Conservation (phyloP, 2,888 invertebrate genomes). For the Apeira syringaria region DNA sequence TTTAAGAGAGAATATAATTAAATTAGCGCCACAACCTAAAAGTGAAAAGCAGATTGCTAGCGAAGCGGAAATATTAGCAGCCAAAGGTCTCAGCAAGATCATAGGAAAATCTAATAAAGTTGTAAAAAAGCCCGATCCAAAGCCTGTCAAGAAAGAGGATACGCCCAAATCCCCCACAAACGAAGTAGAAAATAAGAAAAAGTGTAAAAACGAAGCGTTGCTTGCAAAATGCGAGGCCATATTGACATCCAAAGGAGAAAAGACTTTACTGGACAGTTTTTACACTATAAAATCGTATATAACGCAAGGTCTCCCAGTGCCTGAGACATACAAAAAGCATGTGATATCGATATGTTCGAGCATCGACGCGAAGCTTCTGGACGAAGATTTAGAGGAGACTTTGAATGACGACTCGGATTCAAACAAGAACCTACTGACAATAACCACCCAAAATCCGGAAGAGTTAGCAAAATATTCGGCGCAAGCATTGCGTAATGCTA, state of each 20-base stretch:
- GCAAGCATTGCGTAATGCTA: constrained; percentile 65
- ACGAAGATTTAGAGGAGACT: constrained; percentile 54
- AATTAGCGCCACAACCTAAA: constrained; percentile 45
- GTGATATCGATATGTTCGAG: constrained; percentile 69
- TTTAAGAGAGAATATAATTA: constrained; percentile 56
- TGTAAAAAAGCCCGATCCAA: constrained; percentile 48
- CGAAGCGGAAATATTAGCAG: constrained; percentile 74
- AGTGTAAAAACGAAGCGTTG: constrained; percentile 55
- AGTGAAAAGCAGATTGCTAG: constrained; percentile 41
- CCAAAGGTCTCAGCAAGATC: constrained; percentile 72
- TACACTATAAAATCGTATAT: constrained; percentile 71
- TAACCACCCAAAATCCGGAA: constrained; percentile 57
- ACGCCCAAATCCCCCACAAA: constrained; percentile 23
- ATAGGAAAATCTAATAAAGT: constrained; percentile 61
- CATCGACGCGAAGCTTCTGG: constrained; percentile 63
- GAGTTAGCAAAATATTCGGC: constrained; percentile 69
- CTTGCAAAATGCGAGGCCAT: constrained; percentile 69
- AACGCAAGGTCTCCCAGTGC: constrained; percentile 65
- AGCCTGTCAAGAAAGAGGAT: constrained; percentile 31
- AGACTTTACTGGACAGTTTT: constrained; percentile 64
- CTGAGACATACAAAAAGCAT: constrained; percentile 69
- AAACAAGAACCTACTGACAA: constrained; percentile 30
- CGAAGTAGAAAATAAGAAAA: constrained; percentile 43
- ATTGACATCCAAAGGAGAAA: constrained; percentile 65
- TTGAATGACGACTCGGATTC: constrained; percentile 32